phyloP scores from a whole-genome alignment of 2,113 vertebrate species.

The Gorsachius goisagi region DNA sequence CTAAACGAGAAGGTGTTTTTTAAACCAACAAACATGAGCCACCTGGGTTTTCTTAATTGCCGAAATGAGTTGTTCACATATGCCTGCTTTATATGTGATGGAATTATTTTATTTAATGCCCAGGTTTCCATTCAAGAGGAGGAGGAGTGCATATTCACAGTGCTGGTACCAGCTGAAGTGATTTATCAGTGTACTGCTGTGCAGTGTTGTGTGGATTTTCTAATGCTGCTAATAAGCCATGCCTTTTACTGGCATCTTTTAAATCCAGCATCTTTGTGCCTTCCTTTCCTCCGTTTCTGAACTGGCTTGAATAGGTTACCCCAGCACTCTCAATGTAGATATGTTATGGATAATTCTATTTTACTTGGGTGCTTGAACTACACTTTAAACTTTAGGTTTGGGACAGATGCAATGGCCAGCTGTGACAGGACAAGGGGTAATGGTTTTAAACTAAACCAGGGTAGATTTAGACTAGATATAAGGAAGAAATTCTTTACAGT shows the following conservation, averaged over 20 bases:
- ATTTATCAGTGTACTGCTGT: not conserved
- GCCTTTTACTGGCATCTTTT: not conserved
- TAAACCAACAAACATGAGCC: constrained; percentile 11
- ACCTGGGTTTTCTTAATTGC: constrained; percentile 43
- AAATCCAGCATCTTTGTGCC: not conserved
- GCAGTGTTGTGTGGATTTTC: not conserved
- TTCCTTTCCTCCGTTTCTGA: not conserved
- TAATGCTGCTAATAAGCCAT: not conserved
- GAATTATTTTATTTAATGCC: constrained; percentile 2
- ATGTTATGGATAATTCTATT: not conserved
- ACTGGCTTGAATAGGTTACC: not conserved
- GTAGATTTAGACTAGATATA: no score
- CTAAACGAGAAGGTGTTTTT: constrained; percentile 31
- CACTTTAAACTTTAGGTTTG: not conserved
- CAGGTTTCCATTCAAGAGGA: not conserved
- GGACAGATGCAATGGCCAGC: not conserved
- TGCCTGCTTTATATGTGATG: not conserved
- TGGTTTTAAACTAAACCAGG: no score
- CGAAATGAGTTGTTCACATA: not conserved
- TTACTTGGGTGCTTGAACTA: not conserved
- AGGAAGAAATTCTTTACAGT: no score
- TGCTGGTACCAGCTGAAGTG: not conserved
- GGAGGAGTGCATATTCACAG: not conserved
- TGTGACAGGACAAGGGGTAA: no score
- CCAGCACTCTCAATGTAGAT: not conserved